Conservation (phyloP, 2,797 vertebrate genomes). For the Acipenser ruthenus region DNA sequence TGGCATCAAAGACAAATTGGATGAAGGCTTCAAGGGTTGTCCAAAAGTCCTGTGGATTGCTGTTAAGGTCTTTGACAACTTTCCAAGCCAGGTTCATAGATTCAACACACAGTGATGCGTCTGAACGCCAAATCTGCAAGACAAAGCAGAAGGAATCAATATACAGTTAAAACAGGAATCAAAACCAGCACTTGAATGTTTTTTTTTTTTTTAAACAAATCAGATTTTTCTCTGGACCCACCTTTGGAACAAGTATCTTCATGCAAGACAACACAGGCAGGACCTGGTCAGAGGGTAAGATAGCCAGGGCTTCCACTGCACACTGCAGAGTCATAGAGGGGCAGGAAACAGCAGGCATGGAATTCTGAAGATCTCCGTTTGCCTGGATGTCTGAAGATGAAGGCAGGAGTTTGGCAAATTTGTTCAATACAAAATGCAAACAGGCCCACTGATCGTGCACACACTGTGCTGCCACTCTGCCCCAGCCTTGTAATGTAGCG, state of each 20-base stretch:
- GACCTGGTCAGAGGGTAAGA: constrained; percentile 78
- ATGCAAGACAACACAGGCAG: constrained; percentile 76
- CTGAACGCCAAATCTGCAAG: constrained; percentile 56
- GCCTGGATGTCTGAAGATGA: not conserved
- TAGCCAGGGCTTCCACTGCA: constrained; percentile 67
- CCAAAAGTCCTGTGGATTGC: constrained; percentile 88
- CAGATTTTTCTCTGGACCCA: constrained; percentile 33
- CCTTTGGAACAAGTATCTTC: constrained; percentile 69
- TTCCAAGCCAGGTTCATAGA: constrained; percentile 76
- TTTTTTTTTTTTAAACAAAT: accelerated
- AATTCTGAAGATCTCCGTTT: constrained; percentile 12
- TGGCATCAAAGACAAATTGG: constrained; percentile 64
- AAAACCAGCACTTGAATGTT: no score
- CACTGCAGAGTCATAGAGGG: constrained; percentile 38
- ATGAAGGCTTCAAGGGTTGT: constrained; percentile 75
- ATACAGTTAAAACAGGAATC: no score
- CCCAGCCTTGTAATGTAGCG: constrained; percentile 72
- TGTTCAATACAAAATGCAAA: constrained; percentile 59
- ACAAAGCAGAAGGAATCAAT: not conserved
- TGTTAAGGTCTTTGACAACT: constrained; percentile 70
- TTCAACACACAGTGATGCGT: constrained; percentile 69
- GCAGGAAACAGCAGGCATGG: constrained; percentile 21
- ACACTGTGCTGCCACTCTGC: constrained; percentile 67
- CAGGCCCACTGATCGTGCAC: constrained; percentile 82
- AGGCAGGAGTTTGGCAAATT: constrained; percentile 23